Evolutionary conservation across 2,797 vertebrate genomes (phyloP), one percentile per base, ranked within the genome.

Genomic region (Poeciliopsis paucimaculata): DNA sequence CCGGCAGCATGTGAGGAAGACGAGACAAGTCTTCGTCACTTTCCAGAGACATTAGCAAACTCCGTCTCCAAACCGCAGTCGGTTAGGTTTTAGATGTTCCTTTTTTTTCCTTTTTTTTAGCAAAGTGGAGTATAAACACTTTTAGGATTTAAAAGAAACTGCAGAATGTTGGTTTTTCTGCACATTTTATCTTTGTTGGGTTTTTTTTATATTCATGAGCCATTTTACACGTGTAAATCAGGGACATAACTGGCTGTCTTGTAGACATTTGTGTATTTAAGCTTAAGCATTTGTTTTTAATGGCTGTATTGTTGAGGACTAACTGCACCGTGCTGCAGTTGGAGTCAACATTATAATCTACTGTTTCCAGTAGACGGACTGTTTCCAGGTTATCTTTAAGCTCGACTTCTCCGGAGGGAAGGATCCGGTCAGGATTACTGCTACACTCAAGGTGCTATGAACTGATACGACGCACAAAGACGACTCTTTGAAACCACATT

Each of bases 221-320:
- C 88, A 73, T 88, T 88, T 85, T 85, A 82, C 86, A 88, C 57
- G 82, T 82, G 85, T 92, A 93, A 93, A 93, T 93, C 93, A 94
- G 92, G 94, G 92, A 93, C 82, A 90, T 75, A 79, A 82, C 76
- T 46, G 81, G 86, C 86, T 88, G 88, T 85, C 81, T 72, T 77
- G 53, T n/a, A 86, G 81, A 77, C 79, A 82, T 31, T 82, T 73
- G 34, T 82, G 76, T 86, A 84, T 91, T 89, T 80, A 84, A 88
- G 81, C 75, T 89, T 80, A 84, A 88, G 81, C 75, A 11, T 83
- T 86, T 83, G 73, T 82, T 84, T 90, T 87, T 78, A 71, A 51
- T 46, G 26, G 43, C 39, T 70, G 49, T 84, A 84, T 79, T 86
- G 83, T 84, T 86, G 79, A 84, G 80, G 6, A 83, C 90, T 92